These are phyloP conservation scores for Puntigrus tetrazona DNA, from an alignment of 2,113 vertebrate genomes.

Conservation along the genomic window DNA sequence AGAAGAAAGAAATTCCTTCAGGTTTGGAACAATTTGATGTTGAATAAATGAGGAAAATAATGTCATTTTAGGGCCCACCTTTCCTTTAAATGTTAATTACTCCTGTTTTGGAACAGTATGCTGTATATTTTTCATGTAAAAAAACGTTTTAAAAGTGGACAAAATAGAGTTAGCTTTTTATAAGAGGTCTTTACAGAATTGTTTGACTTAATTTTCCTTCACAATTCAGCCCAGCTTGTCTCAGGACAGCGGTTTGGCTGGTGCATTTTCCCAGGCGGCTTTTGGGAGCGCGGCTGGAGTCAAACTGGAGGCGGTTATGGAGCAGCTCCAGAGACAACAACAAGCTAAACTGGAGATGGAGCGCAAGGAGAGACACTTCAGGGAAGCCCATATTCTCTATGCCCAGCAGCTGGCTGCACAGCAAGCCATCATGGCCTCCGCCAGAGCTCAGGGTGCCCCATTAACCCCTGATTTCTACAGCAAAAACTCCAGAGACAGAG, in stretches of 20 bases:
- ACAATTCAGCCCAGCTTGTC: conserved; percentile 71
- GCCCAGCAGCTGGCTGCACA: conserved; percentile 82
- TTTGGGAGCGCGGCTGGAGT: conserved; percentile 70
- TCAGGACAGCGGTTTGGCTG: conserved; percentile 71
- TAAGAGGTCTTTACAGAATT: neutral
- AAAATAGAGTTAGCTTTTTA: neutral
- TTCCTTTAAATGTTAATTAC: neutral
- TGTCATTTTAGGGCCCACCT: neutral
- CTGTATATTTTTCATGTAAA: neutral
- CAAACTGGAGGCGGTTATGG: conserved; percentile 87
- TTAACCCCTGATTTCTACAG: conserved; percentile 66
- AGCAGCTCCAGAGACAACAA: conserved; percentile 89
- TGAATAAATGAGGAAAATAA: no score
- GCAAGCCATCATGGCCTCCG: conserved; percentile 73
- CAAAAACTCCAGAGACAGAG: conserved; percentile 67
- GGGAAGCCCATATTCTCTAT: conserved; percentile 84
- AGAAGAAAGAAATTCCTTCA: neutral
- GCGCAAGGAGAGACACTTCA: conserved; percentile 82
- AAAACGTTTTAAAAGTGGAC: neutral
- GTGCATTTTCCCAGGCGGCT: conserved; percentile 72
- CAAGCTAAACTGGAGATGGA: conserved; percentile 84
- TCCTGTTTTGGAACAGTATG: neutral
- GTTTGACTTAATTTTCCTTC: neutral
- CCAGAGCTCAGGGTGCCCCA: conserved; percentile 69
- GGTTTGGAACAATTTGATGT: neutral